A percentile compares a stretch with the other conserved stretches of the same genome.
phyloP scores from a whole-genome alignment of 1,140 invertebrate species.

The Drosophila pseudoananassae region DNA sequence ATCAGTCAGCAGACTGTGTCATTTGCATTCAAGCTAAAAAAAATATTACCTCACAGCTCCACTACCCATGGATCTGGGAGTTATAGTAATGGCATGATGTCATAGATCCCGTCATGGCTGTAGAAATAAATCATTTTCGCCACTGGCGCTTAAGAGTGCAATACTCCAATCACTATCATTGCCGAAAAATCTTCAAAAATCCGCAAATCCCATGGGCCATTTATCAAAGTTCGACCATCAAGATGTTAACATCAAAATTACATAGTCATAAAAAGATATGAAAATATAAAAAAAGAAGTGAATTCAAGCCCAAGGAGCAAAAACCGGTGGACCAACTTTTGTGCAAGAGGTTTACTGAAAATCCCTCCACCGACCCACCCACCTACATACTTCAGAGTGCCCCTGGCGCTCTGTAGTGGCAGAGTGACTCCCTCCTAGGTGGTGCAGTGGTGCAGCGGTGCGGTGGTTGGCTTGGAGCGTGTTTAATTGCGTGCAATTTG shows the following conservation, averaged over 20 bases:
- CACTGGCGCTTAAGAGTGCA: conserved; percentile 33
- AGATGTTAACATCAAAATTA: conserved; percentile 51
- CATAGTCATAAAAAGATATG: conserved; percentile 30
- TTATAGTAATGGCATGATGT: neutral
- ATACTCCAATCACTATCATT: conserved; percentile 26
- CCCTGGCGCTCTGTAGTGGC: neutral
- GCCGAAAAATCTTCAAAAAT: conserved; percentile 1
- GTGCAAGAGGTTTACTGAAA: neutral
- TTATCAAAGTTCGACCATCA: conserved; percentile 51
- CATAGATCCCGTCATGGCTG: too few species aligned
- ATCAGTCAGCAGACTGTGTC: conserved; percentile 23
- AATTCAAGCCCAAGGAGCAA: conserved; percentile 1
- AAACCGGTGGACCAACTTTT: neutral
- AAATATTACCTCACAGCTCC: too few species aligned
- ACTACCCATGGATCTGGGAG: too few species aligned
- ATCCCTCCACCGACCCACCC: neutral
- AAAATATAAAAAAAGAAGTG: neutral
- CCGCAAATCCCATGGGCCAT: conserved; percentile 20
- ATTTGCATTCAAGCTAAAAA: conserved; percentile 6
- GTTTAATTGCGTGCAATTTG: conserved; percentile 81
- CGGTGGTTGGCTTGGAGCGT: conserved; percentile 48
- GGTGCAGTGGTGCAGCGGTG: neutral
- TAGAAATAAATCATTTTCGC: conserved; percentile 32
- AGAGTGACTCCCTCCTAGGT: too few species aligned
- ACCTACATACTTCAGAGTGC: too few species aligned